A percentile compares a stretch with the other conserved stretches of the same genome.
Evolutionary conservation across 2,113 vertebrate species (phyloP).

Genomic region (Callipepla californica): DNA sequence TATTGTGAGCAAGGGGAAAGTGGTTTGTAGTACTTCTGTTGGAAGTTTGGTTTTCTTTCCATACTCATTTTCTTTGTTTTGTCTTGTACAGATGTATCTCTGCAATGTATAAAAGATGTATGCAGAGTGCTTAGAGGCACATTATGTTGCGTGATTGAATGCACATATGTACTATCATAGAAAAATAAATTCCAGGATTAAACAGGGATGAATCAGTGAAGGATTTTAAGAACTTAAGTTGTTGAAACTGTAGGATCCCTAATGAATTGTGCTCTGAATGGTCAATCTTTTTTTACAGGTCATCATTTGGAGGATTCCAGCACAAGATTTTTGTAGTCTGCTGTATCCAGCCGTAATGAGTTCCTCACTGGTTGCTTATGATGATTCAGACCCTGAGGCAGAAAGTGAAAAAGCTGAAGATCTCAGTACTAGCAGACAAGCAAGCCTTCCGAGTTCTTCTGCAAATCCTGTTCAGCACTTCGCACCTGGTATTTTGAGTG

Average conservation of each 20-base stretch:
- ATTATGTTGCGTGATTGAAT: neutral
- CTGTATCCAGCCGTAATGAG: constrained; percentile 77
- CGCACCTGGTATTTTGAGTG: neutral
- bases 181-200: neutral
- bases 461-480: neutral
- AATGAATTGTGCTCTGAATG: constrained; percentile 33
- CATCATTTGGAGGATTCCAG: constrained; percentile 42
- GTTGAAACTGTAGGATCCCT: neutral
- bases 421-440: neutral
- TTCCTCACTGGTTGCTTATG: constrained; percentile 88
- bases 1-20: neutral
- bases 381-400: constrained; percentile 89
- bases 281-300: constrained; percentile 64
- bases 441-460: neutral
- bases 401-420: constrained; percentile 62
- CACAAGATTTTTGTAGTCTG: neutral
- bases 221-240: neutral
- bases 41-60: constrained; percentile 12
- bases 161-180: neutral
- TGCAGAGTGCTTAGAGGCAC: constrained; percentile 7
- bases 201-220: neutral
- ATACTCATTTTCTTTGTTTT: neutral
- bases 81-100: constrained; percentile 10
- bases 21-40: neutral
- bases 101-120: constrained; percentile 5